A percentile compares a stretch with the other conserved stretches of the same genome.
Evolutionary conservation across 2,888 invertebrate genomes (phyloP).

Genomic region (Cloeon dipterum): DNA sequence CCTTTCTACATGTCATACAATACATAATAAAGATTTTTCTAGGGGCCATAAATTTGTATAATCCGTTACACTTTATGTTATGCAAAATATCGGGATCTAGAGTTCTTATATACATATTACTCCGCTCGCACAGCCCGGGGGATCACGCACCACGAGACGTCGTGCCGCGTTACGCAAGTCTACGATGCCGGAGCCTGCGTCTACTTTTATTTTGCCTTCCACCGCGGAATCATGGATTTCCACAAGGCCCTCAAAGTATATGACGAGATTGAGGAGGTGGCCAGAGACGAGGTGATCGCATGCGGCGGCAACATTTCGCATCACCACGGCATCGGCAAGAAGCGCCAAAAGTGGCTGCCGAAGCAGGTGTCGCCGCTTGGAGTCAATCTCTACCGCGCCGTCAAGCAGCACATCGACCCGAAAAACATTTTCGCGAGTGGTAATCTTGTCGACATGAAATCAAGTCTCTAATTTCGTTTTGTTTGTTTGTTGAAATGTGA

Average conservation of each 20-base stretch:
- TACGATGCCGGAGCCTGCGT: slow-evolving; percentile 33
- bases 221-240: no score
- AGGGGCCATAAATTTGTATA: no score
- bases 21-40: no score
- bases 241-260: slow-evolving; percentile 55
- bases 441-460: no score
- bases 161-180: slow-evolving; percentile 26
- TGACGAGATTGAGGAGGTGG: slow-evolving; percentile 67
- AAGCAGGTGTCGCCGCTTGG: slow-evolving; percentile 25
- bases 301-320: slow-evolving; percentile 85
- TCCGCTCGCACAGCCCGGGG: slow-evolving; percentile 13
- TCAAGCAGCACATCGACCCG: slow-evolving; percentile 29
- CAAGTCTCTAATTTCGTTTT: no score
- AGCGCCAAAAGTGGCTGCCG: slow-evolving; percentile 29
- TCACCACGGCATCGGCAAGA: slow-evolving; percentile 92
- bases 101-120: no score
- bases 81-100: no score
- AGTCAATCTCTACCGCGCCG: slow-evolving; percentile 22
- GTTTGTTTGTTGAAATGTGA: no score
- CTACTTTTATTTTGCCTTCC: slow-evolving; percentile 35
- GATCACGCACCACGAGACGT: slow-evolving; percentile 13
- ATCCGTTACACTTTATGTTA: no score
- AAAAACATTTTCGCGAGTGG: slow-evolving; percentile 29
- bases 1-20: no score
- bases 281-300: slow-evolving; percentile 77